Evolutionary conservation across 2,113 vertebrate species (phyloP).

Genomic region (Mobula hypostoma): DNA sequence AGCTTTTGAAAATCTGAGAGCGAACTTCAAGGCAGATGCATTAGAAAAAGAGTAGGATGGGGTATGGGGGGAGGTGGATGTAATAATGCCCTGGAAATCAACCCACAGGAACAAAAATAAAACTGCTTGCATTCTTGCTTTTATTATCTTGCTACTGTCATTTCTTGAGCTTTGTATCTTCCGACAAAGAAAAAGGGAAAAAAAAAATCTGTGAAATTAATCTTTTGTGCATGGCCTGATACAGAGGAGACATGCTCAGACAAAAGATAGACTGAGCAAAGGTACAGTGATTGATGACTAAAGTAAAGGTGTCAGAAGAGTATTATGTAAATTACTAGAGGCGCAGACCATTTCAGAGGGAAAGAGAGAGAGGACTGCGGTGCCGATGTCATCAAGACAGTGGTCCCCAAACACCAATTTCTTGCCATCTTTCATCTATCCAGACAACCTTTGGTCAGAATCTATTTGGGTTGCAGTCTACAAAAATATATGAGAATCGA

Average conservation of each 20-base stretch:
- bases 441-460: slow-evolving; percentile 84
- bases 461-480: slow-evolving; percentile 61
- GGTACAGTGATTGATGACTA: slow-evolving; percentile 99
- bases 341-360: slow-evolving; percentile 84
- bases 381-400: slow-evolving; percentile 76
- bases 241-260: slow-evolving; percentile 98
- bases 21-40: slow-evolving; percentile 81
- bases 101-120: slow-evolving; percentile 78
- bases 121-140: slow-evolving; percentile 95
- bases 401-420: slow-evolving; percentile 78
- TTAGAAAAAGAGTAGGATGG: slow-evolving; percentile 41
- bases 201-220: slow-evolving; percentile 97
- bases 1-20: slow-evolving; percentile 52
- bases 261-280: slow-evolving; percentile 96
- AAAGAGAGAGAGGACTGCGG: slow-evolving; percentile 66
- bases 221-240: slow-evolving; percentile 99
- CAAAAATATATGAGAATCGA: slow-evolving; percentile 53
- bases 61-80: slow-evolving; percentile 46
- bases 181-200: slow-evolving; percentile 81
- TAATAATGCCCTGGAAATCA: slow-evolving; percentile 73
- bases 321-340: slow-evolving; percentile 99
- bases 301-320: slow-evolving; percentile 99
- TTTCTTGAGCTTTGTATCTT: slow-evolving; percentile 93
- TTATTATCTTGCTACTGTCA: slow-evolving; percentile 98
- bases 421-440: slow-evolving; percentile 93